phyloP scores from a whole-genome alignment of 2,113 vertebrate genomes.

The Crotalus helleri region DNA sequence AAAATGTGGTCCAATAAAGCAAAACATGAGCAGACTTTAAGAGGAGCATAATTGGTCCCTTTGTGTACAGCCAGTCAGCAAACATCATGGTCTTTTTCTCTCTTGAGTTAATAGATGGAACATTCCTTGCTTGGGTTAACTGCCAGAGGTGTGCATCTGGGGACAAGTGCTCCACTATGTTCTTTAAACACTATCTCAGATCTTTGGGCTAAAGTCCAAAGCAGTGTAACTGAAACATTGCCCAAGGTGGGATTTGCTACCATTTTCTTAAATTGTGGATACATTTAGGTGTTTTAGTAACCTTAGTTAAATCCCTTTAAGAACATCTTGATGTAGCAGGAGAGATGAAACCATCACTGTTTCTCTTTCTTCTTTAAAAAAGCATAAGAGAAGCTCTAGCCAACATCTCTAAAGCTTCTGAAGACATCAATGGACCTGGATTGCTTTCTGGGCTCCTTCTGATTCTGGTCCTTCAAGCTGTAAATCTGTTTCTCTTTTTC shows the following conservation, averaged over 20 bases:
- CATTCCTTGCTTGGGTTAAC: background rate
- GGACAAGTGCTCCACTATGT: background rate
- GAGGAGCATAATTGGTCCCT: conserved; percentile 14
- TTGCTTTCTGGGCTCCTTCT: conserved; percentile 2
- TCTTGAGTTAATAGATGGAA: conserved; percentile 10
- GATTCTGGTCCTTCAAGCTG: conserved; percentile 8
- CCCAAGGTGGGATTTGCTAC: background rate
- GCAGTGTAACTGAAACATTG: background rate
- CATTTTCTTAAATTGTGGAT: background rate
- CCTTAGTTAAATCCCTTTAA: background rate
- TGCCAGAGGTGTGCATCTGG: background rate
- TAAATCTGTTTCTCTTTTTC: conserved; percentile 5
- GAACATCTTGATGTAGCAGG: accelerated
- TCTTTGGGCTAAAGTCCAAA: background rate
- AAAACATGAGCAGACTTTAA: background rate
- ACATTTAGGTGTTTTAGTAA: background rate
- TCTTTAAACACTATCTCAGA: background rate
- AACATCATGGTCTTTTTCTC: background rate
- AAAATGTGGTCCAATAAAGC: background rate
- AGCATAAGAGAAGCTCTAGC: background rate
- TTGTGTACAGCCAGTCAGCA: background rate
- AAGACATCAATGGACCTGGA: background rate
- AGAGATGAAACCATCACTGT: background rate
- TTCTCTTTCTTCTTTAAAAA: background rate
- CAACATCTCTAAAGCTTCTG: background rate